phyloP scores from a whole-genome alignment of 2,113 vertebrate genomes.

The Ia io region DNA sequence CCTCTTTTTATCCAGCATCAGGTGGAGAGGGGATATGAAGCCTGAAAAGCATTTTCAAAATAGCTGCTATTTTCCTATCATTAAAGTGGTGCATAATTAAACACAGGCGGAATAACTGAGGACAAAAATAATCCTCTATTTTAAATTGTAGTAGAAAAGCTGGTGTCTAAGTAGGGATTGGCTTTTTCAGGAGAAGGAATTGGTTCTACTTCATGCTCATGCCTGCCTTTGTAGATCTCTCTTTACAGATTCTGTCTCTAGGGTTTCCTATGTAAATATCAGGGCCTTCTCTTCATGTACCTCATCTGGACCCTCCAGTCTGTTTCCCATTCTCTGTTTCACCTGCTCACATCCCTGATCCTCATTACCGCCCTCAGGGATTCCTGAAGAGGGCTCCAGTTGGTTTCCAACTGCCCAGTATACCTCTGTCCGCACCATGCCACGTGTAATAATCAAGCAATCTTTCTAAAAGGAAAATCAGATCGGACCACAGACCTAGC shows the following conservation, averaged over 20 bases:
- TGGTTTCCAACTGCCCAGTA: neutral
- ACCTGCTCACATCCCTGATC: neutral
- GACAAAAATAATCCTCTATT: constrained; percentile 76
- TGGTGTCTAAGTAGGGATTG: neutral
- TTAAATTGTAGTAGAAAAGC: constrained; percentile 71
- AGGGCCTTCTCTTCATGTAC: neutral
- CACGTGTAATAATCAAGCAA: neutral
- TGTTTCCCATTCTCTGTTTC: neutral
- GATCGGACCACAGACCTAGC: neutral
- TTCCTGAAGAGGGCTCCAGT: neutral
- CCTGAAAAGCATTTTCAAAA: constrained; percentile 74
- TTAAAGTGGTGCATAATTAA: constrained; percentile 80
- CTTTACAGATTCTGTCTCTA: neutral
- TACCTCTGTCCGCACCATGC: neutral
- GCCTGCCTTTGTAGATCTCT: neutral
- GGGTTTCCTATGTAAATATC: neutral
- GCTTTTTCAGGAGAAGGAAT: neutral
- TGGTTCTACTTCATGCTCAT: neutral
- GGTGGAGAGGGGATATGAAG: constrained; percentile 57
- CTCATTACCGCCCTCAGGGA: neutral
- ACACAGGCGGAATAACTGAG: constrained; percentile 71
- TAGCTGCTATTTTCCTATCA: constrained; percentile 77
- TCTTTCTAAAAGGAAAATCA: neutral
- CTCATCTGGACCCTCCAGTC: neutral
- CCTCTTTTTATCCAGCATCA: constrained; percentile 71